Evolutionary conservation across 2,113 vertebrate genomes (phyloP).

Genomic region (Myodes glareolus): DNA sequence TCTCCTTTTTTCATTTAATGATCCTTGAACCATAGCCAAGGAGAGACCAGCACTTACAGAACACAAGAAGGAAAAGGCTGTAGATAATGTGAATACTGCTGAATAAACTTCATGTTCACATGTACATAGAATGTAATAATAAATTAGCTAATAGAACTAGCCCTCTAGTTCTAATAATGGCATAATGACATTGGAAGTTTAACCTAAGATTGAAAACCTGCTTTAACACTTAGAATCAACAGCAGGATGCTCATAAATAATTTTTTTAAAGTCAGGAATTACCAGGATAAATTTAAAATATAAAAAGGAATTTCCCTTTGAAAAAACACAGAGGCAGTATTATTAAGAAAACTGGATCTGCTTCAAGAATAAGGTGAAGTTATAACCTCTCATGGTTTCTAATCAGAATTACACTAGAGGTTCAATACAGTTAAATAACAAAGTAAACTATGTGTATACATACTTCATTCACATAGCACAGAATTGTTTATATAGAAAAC

Average conservation of each 20-base stretch:
- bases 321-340: not conserved
- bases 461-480: not conserved
- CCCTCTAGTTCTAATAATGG: not conserved
- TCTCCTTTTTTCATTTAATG: not conserved
- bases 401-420: not conserved
- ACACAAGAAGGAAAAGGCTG: not conserved
- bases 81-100: not conserved
- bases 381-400: not conserved
- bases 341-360: not conserved
- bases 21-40: not conserved
- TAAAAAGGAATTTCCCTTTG: not conserved
- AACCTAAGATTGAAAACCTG: not conserved
- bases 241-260: not conserved
- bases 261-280: slow-evolving; percentile 13
- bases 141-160: not conserved
- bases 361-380: not conserved
- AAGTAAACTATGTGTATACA: not conserved
- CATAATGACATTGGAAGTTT: not conserved
- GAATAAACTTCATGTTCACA: not conserved
- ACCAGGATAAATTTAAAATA: not conserved
- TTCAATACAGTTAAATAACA: not conserved
- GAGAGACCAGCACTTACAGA: not conserved
- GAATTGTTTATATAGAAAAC: not conserved
- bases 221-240: slow-evolving; percentile 1
- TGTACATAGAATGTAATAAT: not conserved